phyloP scores from a whole-genome alignment of 2,888 invertebrate species.

The Pristionchus mayeri region DNA sequence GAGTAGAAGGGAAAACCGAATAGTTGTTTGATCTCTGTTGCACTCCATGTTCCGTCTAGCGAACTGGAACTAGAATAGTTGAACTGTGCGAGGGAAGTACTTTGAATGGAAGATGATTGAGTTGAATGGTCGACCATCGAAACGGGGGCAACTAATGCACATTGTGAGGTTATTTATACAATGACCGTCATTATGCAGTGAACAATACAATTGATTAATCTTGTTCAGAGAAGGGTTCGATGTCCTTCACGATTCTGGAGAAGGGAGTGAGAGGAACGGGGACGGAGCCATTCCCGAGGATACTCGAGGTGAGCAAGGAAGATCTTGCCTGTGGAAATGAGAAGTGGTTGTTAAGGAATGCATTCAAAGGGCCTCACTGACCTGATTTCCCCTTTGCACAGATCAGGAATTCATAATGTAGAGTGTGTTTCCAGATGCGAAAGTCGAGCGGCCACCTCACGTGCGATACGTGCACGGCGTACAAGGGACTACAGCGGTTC shows the following conservation, averaged over 20 bases:
- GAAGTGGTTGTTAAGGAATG: no score
- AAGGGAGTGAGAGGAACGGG: constrained; percentile 80
- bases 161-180: no score
- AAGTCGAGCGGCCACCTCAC: constrained; percentile 65
- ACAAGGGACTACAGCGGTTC: constrained; percentile 68
- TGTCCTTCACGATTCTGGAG: constrained; percentile 88
- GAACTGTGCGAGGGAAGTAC: no score
- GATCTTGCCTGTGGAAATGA: no score
- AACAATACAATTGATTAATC: no score
- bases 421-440: constrained; percentile 58
- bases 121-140: background rate
- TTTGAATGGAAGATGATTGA: background rate
- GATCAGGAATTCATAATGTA: no score
- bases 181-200: no score
- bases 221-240: constrained; percentile 81
- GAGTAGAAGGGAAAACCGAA: background rate
- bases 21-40: no score
- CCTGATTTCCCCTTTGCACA: no score
- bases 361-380: no score
- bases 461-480: constrained; percentile 70
- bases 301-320: constrained; percentile 52
- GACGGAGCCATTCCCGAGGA: constrained; percentile 54
- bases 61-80: no score
- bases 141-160: background rate
- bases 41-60: no score